These are phyloP conservation scores for Rhombomys opimus DNA, from an alignment of 2,113 vertebrate species.

Conservation along the genomic window DNA sequence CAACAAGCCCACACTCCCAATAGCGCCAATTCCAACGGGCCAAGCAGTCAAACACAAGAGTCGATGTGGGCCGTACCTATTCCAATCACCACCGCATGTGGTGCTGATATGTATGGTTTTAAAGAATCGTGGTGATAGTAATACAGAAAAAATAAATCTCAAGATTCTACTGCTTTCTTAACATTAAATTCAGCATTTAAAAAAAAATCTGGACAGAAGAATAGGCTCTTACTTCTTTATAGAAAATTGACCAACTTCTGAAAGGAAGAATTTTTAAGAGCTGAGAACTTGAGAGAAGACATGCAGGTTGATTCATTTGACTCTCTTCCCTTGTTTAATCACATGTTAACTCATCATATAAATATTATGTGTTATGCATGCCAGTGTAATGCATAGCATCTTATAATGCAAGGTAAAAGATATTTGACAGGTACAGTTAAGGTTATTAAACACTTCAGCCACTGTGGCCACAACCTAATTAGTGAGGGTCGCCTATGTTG, in stretches of 20 bases:
- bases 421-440: not conserved
- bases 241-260: not conserved
- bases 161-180: not conserved
- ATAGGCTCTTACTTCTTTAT: constrained; percentile 44
- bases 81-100: not conserved
- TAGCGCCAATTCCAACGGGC: not conserved
- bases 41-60: not conserved
- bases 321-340: not conserved
- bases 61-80: not conserved
- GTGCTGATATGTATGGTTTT: not conserved
- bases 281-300: not conserved
- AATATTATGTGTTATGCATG: not conserved
- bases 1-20: not conserved
- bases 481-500: not conserved
- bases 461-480: not conserved
- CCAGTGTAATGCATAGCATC: not conserved
- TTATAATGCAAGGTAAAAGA: not conserved
- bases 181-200: not conserved
- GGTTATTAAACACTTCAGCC: not conserved
- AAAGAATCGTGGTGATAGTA: not conserved
- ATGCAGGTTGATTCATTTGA: not conserved
- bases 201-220: not conserved
- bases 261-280: constrained; percentile 6
- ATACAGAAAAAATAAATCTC: not conserved
- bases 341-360: not conserved